phyloP scores from a whole-genome alignment of 2,888 invertebrate genomes.

The Norana najaformis region DNA sequence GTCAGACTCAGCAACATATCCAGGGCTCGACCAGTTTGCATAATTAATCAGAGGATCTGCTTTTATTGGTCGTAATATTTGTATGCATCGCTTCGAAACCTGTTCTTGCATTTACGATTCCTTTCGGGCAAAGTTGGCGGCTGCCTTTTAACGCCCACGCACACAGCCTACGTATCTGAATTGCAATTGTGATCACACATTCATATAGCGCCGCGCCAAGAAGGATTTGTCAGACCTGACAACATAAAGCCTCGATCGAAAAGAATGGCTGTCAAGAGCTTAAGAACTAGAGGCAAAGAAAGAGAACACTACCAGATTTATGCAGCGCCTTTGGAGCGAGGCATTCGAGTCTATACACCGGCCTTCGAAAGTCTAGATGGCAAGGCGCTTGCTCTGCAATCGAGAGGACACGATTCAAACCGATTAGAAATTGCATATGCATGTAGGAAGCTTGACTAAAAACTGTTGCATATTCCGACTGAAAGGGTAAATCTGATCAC shows the following conservation, averaged over 20 bases:
- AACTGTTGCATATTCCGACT: no score
- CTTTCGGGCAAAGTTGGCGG: neutral
- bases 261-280: neutral
- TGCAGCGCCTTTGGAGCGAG: no score
- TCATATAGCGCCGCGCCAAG: neutral
- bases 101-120: neutral
- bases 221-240: neutral
- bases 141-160: neutral
- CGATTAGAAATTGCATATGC: no score
- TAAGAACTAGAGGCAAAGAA: neutral
- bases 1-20: neutral
- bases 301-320: no score
- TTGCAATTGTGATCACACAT: neutral
- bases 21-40: conserved; percentile 6
- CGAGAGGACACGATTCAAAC: no score
- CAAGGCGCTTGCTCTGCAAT: no score
- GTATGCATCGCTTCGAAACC: conserved; percentile 13
- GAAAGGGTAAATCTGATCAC: no score
- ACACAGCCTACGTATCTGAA: neutral
- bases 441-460: no score
- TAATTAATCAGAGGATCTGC: neutral
- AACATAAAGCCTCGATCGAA: neutral
- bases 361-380: no score
- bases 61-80: neutral
- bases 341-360: no score